Base-by-base conservation (phyloP, 2,888 invertebrate genomes). In the Caenorhabditis sp. region DNA sequence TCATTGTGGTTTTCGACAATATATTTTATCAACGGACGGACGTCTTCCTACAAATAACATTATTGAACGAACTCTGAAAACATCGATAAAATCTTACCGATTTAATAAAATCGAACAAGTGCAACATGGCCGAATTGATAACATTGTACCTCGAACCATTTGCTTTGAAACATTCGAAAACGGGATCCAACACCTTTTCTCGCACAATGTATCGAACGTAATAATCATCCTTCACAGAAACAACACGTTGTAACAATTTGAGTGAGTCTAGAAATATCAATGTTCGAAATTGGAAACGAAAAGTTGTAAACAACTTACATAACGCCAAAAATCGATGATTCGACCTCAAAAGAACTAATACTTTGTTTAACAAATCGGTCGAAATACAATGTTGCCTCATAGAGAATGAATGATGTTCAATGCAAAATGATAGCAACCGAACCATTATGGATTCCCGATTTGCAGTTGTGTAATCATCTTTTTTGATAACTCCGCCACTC, bases 91-190 rank as follows among this genome's bases (percentile, higher is more conserved):
- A 36, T 19, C 37, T 37, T 21, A 58, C 58, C 23, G 43, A n/a
- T 49, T 24, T 21, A 5, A 59, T 59, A 26, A 37, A 59, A 59
- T 59, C 59, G 61, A 36, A 74, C 65, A 59, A n/a, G 37, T 59
- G 59, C 27, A 59, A 84, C 84, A 99, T 94, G 80, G 99, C 97
- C 31, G 97, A 99, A 90, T 99, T 99, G 84, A 99, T 91, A 84
- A 99, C 92, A 91, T 99, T 99, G 90, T 99, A 99, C 87, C 97
- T 92, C 87, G 95, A 94, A 89, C 97, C 96, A 90, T 99, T 99
- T 87, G 93, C 92, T 86, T 94, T 92, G 89, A 99, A 96, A 81
- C 96, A 94, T 89, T 96, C 95, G 83, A 97, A 93, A 68, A 99
- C 95, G 37, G 95, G 95, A 59, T 81, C 79, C 21, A 99, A 95